phyloP scores from a whole-genome alignment of 2,797 vertebrate genomes.

The Oreonectes daqikongensis region DNA sequence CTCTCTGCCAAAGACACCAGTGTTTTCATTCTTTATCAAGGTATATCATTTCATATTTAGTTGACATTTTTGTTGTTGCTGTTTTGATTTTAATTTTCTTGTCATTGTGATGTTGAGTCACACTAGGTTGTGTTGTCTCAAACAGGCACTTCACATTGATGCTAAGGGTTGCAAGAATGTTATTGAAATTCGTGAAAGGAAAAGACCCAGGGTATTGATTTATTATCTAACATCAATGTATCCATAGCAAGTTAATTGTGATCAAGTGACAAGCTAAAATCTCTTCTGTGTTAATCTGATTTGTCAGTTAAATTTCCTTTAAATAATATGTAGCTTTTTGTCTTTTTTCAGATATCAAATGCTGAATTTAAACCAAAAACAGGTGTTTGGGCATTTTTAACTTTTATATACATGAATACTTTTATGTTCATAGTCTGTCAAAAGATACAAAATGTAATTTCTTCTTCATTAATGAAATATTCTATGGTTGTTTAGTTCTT shows the following conservation, averaged over 20 bases:
- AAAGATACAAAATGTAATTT: background rate
- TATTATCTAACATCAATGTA: background rate
- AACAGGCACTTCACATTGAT: constrained; percentile 83
- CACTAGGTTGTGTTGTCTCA: constrained; percentile 8
- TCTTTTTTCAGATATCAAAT: background rate
- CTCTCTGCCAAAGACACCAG: constrained; percentile 71
- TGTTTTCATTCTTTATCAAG: constrained; percentile 84
- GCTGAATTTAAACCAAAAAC: background rate
- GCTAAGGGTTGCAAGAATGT: constrained; percentile 80
- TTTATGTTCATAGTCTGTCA: background rate
- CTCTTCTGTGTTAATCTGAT: background rate
- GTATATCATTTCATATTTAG: constrained; percentile 56
- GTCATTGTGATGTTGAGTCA: background rate
- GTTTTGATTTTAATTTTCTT: background rate
- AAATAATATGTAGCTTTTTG: too few species aligned
- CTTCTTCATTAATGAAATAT: constrained; percentile 2
- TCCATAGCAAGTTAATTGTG: background rate
- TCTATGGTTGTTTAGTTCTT: background rate
- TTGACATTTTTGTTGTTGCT: background rate
- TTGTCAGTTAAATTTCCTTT: too few species aligned
- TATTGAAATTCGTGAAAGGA: constrained; percentile 71
- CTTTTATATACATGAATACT: background rate
- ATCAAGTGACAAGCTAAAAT: background rate
- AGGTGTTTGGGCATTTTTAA: constrained; percentile 33
- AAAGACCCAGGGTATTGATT: background rate